These are phyloP conservation scores for Molorchus minor DNA, from an alignment of 2,888 invertebrate species.

Conservation along the genomic window DNA sequence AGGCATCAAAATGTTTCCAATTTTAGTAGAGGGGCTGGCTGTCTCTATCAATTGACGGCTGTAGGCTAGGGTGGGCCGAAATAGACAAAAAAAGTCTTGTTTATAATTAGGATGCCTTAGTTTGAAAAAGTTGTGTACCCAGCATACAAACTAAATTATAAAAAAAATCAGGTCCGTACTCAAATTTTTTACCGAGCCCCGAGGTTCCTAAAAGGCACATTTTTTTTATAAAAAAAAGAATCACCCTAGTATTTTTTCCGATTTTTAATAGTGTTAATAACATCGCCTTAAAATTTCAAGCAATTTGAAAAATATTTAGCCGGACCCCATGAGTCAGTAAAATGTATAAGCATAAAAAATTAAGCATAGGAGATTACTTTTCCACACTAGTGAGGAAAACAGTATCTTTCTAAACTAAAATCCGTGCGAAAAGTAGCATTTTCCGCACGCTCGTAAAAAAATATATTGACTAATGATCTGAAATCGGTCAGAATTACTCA, in stretches of 20 bases:
- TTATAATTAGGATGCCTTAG: not conserved
- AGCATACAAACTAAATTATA: not conserved
- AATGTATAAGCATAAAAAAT: not conserved
- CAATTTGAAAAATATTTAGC: not conserved
- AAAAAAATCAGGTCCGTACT: not conserved
- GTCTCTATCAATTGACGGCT: no score
- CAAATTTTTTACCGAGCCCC: not conserved
- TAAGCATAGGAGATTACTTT: no score
- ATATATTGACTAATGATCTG: no score
- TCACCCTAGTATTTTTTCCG: not conserved
- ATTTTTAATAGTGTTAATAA: not conserved
- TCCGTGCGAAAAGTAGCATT: no score
- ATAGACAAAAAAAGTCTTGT: not conserved
- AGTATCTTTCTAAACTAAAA: no score
- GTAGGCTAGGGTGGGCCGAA: not conserved
- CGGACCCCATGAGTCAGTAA: not conserved
- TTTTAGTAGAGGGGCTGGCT: no score
- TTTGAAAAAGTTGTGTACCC: not conserved
- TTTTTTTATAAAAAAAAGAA: not conserved
- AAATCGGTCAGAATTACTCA: no score
- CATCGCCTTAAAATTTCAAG: not conserved
- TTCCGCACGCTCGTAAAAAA: no score
- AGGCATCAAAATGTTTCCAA: no score
- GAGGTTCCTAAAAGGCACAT: not conserved
- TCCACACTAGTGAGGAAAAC: no score